These are phyloP conservation scores for Triplophysa tibetana DNA, from an alignment of 2,113 vertebrate species.

Conservation along the genomic window DNA sequence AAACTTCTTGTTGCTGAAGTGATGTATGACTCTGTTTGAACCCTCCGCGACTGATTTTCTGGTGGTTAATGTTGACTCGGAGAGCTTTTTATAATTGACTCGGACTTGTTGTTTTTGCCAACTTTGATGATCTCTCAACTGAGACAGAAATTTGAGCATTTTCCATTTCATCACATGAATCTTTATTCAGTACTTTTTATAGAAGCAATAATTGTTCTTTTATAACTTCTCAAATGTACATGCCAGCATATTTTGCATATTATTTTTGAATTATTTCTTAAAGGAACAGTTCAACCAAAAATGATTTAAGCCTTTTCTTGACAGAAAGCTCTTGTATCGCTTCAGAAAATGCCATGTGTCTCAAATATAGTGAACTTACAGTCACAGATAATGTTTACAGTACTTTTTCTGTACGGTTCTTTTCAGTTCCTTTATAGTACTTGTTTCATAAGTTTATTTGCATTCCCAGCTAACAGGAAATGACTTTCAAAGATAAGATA, in stretches of 20 bases:
- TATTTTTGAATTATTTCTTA: no score
- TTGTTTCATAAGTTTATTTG: no score
- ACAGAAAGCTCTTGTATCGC: no score
- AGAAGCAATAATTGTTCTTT: not conserved
- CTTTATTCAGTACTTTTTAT: not conserved
- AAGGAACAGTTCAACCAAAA: no score
- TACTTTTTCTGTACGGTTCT: no score
- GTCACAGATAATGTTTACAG: no score
- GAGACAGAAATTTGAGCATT: not conserved
- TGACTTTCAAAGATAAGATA: no score
- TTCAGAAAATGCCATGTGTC: no score
- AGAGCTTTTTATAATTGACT: not conserved
- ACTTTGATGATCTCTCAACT: not conserved
- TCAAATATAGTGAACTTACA: no score
- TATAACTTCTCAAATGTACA: not conserved
- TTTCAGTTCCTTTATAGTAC: no score
- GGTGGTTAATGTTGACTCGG: conserved; percentile 31
- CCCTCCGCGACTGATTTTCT: not conserved
- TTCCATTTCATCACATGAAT: not conserved
- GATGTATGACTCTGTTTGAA: conserved; percentile 35
- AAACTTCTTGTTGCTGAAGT: not conserved
- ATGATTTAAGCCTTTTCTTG: no score
- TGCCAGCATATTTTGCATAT: not conserved
- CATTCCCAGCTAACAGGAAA: no score
- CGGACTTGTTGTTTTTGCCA: not conserved